A percentile compares a stretch with the other conserved stretches of the same genome.
phyloP scores from a whole-genome alignment of 2,888 invertebrate species.

The Hirtodrosophila confusa region DNA sequence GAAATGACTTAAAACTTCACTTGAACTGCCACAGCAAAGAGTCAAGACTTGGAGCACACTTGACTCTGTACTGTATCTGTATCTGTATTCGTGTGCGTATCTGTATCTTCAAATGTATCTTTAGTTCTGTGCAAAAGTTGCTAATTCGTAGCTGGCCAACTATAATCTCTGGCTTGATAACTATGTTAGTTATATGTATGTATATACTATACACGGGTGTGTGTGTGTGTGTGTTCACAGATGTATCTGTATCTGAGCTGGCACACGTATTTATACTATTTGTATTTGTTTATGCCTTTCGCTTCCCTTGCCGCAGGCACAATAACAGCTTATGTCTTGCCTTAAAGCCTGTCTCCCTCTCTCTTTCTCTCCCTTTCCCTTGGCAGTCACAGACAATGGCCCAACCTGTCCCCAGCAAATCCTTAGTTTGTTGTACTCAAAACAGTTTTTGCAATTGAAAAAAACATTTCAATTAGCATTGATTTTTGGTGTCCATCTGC shows the following conservation, averaged over 20 bases:
- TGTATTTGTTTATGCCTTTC: constrained; percentile 12
- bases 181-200: constrained; percentile 4
- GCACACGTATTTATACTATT: neutral
- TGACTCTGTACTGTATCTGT: constrained; percentile 16
- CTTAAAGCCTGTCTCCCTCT: constrained; percentile 3
- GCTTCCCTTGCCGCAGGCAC: constrained; percentile 33
- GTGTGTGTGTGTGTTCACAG: neutral
- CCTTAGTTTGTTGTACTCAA: constrained; percentile 13
- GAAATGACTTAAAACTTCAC: constrained; percentile 38
- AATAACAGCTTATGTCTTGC: neutral
- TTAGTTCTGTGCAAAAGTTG: constrained; percentile 31
- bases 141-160: constrained; percentile 17
- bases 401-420: constrained; percentile 21
- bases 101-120: constrained; percentile 5
- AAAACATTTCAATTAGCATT: constrained; percentile 66
- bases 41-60: constrained; percentile 37
- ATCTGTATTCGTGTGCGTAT: neutral
- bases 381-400: constrained; percentile 30
- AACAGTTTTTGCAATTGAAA: constrained; percentile 18
- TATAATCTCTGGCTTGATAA: constrained; percentile 1
- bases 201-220: neutral
- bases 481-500: constrained; percentile 33
- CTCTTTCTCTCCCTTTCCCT: neutral
- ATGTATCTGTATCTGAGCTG: constrained; percentile 8
- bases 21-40: constrained; percentile 44